Evolutionary conservation across 2,888 invertebrate genomes (phyloP), one percentile per base, ranked within the genome.

Genomic region (Allophyes oxyacanthae): DNA sequence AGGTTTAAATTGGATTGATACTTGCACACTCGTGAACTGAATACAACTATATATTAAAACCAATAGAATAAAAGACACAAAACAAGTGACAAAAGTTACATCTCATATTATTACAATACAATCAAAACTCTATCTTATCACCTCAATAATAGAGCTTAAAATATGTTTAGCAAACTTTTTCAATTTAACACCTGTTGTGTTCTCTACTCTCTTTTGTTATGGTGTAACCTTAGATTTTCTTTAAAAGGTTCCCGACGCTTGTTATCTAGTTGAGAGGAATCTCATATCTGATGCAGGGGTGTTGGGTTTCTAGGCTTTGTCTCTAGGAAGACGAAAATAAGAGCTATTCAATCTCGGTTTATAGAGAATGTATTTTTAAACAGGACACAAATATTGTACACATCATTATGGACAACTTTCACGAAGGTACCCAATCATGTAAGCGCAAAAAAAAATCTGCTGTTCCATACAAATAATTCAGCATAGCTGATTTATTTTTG

Each of bases 11-110:
- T n/a, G n/a, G n/a, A n/a, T n/a, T n/a, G n/a, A n/a, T n/a, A n/a
- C n/a, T n/a, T n/a, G n/a, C n/a, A n/a, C n/a, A n/a, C n/a, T n/a
- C n/a, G n/a, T n/a, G n/a, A n/a, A n/a, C n/a, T n/a, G n/a, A n/a
- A n/a, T n/a, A n/a, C n/a, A n/a, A n/a, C n/a, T 20, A 20, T 20
- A 20, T 20, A 20, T 20, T 20, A 20, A 55, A 55, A 45, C 15
- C 33, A 55, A 48, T 37, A 54, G 32, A 55, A 40, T 51, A 51
- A 44, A 46, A n/a, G 32, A 49, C 59, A 58, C 46, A 40, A 55
- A 36, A 40, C 37, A 49, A 53, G 26, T 49, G 57, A 60, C 37
- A 55, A 55, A 40, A 34, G 15, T 25, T 30, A 13, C 8, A 34
- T 11, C 52, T 48, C 26, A 42, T 42, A 33, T 15, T 6, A 15